Evolutionary conservation across 2,888 invertebrate genomes (phyloP).

Genomic region (Tuta absoluta): DNA sequence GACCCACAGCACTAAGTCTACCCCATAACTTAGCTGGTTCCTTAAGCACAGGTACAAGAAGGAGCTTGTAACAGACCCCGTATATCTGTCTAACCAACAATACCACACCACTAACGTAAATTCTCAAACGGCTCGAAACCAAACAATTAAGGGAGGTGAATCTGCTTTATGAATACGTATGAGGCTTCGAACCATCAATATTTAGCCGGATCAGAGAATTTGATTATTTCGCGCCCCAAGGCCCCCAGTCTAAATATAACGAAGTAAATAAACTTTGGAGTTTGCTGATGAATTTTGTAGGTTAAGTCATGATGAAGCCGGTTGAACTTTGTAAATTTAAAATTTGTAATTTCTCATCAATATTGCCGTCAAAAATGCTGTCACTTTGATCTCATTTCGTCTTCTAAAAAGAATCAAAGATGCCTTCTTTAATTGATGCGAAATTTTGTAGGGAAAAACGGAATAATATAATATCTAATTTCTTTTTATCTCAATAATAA

Average conservation of each 20-base stretch:
- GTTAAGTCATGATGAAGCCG: constrained; percentile 19
- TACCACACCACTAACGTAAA: constrained; percentile 36
- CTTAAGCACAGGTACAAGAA: constrained; percentile 28
- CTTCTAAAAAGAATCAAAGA: constrained; percentile 10
- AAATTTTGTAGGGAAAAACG: background rate
- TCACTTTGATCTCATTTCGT: constrained; percentile 20
- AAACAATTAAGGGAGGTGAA: constrained; percentile 36
- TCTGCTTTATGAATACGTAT: constrained; percentile 36
- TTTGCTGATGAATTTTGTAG: constrained; percentile 24
- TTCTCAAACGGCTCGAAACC: constrained; percentile 37
- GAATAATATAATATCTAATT: background rate
- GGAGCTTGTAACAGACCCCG: constrained; percentile 33
- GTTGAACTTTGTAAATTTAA: constrained; percentile 23
- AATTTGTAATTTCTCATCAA: constrained; percentile 20
- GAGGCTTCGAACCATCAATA: constrained; percentile 30
- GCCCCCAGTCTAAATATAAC: constrained; percentile 17
- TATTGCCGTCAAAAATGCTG: constrained; percentile 7
- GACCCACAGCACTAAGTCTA: constrained; percentile 37
- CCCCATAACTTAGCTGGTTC: constrained; percentile 32
- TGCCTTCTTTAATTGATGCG: constrained; percentile 12
- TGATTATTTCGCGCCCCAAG: constrained; percentile 22
- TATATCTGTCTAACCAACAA: constrained; percentile 43
- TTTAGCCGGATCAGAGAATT: constrained; percentile 25
- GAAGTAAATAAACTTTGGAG: constrained; percentile 21
- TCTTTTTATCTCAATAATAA: background rate